Percentiles rank a stretch among this genome's conserved stretches.
Conservation (phyloP, 2,113 vertebrate genomes). For the Aegotheles bennettii region DNA sequence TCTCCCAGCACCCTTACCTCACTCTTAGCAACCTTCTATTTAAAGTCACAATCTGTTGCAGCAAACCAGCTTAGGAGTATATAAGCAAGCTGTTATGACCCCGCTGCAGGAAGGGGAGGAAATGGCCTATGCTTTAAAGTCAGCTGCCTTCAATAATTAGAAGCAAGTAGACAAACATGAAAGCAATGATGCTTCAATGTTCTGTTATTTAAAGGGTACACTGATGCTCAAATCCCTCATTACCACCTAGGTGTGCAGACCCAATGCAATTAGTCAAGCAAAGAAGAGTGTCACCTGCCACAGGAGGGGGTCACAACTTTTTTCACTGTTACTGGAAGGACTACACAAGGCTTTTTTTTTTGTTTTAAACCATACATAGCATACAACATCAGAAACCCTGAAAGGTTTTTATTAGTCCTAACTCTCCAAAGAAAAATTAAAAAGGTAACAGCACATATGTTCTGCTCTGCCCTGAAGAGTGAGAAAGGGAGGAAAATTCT, state of each 20-base stretch:
- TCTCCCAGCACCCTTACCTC: conserved; percentile 39
- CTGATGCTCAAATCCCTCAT: neutral
- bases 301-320: neutral
- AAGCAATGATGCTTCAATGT: conserved; percentile 17
- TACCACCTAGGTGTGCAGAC: neutral
- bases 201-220: conserved; percentile 41
- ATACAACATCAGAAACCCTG: neutral
- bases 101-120: conserved; percentile 21
- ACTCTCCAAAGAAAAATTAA: conserved; percentile 30
- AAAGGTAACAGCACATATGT: conserved; percentile 13
- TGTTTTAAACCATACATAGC: conserved; percentile 9
- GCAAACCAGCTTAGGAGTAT: neutral
- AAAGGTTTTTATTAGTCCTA: conserved; percentile 53
- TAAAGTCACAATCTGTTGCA: conserved; percentile 46
- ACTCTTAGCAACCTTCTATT: conserved; percentile 45
- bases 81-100: conserved; percentile 17
- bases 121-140: conserved; percentile 58
- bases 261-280: conserved; percentile 11
- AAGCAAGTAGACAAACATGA: conserved; percentile 29
- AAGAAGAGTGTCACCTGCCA: neutral
- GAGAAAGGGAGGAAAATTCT: neutral
- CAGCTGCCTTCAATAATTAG: conserved; percentile 47
- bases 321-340: neutral
- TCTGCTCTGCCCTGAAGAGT: neutral
- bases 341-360: neutral